Evolutionary conservation across 2,888 invertebrate genomes (phyloP).

Genomic region (Balanococcus diminutus): DNA sequence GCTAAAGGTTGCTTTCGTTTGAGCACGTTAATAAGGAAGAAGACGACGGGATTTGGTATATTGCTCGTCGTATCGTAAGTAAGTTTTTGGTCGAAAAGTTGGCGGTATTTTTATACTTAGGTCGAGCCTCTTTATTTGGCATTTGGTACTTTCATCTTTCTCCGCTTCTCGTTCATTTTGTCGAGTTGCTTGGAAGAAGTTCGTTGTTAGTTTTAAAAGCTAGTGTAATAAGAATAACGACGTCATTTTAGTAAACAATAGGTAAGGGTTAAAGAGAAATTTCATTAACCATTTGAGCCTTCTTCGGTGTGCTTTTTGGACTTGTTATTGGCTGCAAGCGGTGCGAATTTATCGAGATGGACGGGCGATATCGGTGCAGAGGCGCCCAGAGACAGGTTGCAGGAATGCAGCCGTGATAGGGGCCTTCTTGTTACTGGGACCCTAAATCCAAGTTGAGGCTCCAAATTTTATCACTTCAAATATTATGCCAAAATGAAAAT

Average conservation of each 20-base stretch:
- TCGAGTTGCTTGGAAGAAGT: neutral
- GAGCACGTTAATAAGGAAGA: neutral
- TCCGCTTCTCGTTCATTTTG: neutral
- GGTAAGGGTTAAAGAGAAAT: slow-evolving; percentile 7
- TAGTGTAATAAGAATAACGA: neutral
- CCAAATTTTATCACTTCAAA: no score
- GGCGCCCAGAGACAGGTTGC: no score
- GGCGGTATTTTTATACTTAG: slow-evolving; percentile 25
- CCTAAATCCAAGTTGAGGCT: no score
- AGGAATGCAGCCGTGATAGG: no score
- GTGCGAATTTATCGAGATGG: no score
- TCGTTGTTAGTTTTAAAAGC: slow-evolving; percentile 12
- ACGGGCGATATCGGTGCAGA: no score
- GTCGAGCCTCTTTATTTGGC: neutral
- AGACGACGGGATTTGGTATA: neutral
- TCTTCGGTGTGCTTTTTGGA: no score
- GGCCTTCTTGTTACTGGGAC: no score
- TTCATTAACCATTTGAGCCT: slow-evolving; percentile 20
- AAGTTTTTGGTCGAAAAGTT: neutral
- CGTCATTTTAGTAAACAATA: slow-evolving; percentile 13
- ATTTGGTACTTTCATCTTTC: slow-evolving; percentile 15
- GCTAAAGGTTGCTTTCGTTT: neutral
- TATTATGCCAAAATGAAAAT: no score
- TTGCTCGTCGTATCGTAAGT: no score
- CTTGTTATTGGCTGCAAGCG: no score